Percentiles rank a stretch among this genome's conserved stretches.
Evolutionary conservation across 2,888 invertebrate genomes (phyloP).

Genomic region (Ceramica pisi): DNA sequence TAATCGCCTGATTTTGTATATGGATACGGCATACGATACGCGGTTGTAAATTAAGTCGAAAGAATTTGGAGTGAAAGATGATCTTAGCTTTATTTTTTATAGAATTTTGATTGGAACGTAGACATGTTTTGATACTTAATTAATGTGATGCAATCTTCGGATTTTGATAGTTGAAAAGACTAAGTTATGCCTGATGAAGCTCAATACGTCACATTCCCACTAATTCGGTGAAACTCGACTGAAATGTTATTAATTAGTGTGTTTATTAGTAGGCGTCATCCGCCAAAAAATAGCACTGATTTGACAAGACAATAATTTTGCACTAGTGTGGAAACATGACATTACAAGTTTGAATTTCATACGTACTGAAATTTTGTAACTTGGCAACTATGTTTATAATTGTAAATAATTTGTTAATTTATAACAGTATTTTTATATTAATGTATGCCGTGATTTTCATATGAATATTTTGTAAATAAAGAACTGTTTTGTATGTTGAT

Average conservation of each 20-base stretch:
- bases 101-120: slow-evolving; percentile 9
- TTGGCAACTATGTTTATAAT: slow-evolving; percentile 62
- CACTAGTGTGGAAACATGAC: slow-evolving; percentile 68
- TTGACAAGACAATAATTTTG: slow-evolving; percentile 62
- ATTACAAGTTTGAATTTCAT: slow-evolving; percentile 60
- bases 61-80: slow-evolving; percentile 9
- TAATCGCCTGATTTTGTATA: slow-evolving; percentile 40
- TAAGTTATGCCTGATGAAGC: slow-evolving; percentile 48
- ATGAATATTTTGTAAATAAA: slow-evolving; percentile 72
- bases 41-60: slow-evolving; percentile 17
- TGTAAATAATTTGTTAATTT: slow-evolving; percentile 71
- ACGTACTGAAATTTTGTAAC: slow-evolving; percentile 55
- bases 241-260: slow-evolving; percentile 62
- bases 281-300: slow-evolving; percentile 71
- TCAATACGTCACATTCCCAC: slow-evolving; percentile 36
- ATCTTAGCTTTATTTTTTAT: slow-evolving; percentile 19
- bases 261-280: slow-evolving; percentile 59
- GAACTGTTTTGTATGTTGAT: slow-evolving; percentile 69
- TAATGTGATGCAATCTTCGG: not conserved
- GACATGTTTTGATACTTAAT: slow-evolving; percentile 7
- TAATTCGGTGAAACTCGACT: slow-evolving; percentile 60
- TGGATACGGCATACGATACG: slow-evolving; percentile 31
- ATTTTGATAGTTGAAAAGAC: slow-evolving; percentile 20
- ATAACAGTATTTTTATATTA: slow-evolving; percentile 82
- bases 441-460: slow-evolving; percentile 73